Conservation (phyloP, 2,113 vertebrate species). For the Neolamprologus brichardi region DNA sequence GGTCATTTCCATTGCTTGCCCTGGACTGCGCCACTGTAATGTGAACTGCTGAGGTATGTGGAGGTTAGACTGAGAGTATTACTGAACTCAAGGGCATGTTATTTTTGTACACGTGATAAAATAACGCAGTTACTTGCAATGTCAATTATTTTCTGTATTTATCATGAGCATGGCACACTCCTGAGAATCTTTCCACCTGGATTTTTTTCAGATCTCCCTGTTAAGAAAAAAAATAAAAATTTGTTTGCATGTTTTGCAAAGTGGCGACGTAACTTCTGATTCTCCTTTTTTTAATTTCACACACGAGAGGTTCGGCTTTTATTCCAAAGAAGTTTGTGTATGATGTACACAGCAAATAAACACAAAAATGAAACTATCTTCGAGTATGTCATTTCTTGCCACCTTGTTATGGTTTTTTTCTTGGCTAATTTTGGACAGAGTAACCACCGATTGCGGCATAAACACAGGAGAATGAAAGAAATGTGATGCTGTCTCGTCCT, state of each 20-base stretch:
- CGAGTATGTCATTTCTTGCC: not conserved
- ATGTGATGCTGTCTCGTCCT: not conserved
- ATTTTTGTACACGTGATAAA: constrained; percentile 22
- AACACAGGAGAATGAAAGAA: not conserved
- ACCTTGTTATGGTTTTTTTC: not conserved
- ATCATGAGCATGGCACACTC: constrained; percentile 13
- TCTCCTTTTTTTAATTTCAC: not conserved
- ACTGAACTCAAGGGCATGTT: not conserved
- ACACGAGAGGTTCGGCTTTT: constrained; percentile 51
- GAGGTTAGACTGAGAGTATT: constrained; percentile 32
- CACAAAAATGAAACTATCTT: constrained; percentile 38
- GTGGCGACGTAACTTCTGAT: not conserved
- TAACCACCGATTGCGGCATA: not conserved
- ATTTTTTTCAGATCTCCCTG: not conserved
- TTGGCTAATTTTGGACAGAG: not conserved
- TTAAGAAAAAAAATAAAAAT: not conserved
- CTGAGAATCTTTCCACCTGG: not conserved
- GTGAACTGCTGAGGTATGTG: constrained; percentile 33
- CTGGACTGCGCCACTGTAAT: constrained; percentile 38
- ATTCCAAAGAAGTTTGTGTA: constrained; percentile 66
- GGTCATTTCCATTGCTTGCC: constrained; percentile 33
- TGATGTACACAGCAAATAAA: constrained; percentile 61
- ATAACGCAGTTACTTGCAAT: not conserved
- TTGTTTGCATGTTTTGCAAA: not conserved
- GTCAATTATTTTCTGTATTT: constrained; percentile 2